A percentile compares a stretch with the other conserved stretches of the same genome.
Evolutionary conservation across 53 echinoderm and acorn worm species (phyloP).

Genomic region (Luidia sarsii): DNA sequence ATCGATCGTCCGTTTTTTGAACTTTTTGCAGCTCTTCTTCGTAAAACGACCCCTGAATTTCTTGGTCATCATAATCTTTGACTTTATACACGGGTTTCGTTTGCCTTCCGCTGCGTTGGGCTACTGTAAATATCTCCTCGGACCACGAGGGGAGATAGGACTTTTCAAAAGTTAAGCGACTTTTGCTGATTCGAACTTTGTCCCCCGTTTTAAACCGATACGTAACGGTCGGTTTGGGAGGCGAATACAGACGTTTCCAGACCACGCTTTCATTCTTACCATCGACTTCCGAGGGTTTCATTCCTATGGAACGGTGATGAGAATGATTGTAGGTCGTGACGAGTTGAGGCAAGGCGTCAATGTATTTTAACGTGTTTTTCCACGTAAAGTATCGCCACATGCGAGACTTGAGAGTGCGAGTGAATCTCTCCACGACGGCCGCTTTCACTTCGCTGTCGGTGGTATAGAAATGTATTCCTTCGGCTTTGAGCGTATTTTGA

Average conservation of each 20-base stretch:
- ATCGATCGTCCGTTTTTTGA: constrained; percentile 29
- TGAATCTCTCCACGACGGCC: constrained; percentile 53
- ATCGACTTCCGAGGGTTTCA: constrained; percentile 53
- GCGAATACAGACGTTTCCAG: constrained; percentile 50
- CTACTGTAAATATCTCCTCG: constrained; percentile 54
- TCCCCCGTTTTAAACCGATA: constrained; percentile 50
- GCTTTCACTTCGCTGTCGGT: constrained; percentile 63
- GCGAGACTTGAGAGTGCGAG: too few relatives aligned
- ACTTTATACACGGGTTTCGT: constrained; percentile 49
- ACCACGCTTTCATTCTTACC: constrained; percentile 60
- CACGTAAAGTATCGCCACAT: too few relatives aligned
- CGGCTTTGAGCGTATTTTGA: constrained; percentile 1
- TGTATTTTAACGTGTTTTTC: constrained; percentile 44
- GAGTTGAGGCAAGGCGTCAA: constrained; percentile 48
- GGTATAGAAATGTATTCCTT: constrained; percentile 59
- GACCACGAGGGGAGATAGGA: constrained; percentile 47
- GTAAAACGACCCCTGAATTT: constrained; percentile 55
- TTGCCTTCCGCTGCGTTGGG: background rate
- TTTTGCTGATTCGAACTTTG: constrained; percentile 38
- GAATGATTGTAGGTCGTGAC: constrained; percentile 60
- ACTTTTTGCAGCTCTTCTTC: constrained; percentile 56
- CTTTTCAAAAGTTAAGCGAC: constrained; percentile 42
- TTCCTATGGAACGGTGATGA: constrained; percentile 59
- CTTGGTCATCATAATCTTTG: constrained; percentile 45
- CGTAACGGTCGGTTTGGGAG: background rate